phyloP scores from a whole-genome alignment of 2,113 vertebrate genomes.

The Pseudopipra pipra region DNA sequence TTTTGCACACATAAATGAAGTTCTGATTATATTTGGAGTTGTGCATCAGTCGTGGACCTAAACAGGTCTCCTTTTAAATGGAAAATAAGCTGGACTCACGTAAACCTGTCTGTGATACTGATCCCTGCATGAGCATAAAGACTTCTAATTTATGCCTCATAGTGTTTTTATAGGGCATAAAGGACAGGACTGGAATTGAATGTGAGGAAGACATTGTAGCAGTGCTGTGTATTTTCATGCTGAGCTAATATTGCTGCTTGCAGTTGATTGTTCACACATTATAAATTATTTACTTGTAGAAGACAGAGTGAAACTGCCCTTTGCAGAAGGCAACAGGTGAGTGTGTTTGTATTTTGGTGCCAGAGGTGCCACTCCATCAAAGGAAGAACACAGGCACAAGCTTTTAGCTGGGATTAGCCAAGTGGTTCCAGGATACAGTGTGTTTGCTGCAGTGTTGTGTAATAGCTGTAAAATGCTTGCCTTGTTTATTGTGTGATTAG shows the following conservation, averaged over 20 bases:
- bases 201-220: background rate
- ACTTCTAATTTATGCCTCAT: background rate
- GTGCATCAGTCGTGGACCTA: background rate
- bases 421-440: background rate
- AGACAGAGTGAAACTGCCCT: background rate
- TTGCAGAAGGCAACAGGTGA: background rate
- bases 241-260: background rate
- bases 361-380: background rate
- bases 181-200: background rate
- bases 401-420: background rate
- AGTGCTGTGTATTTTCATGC: background rate
- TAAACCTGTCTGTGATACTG: background rate
- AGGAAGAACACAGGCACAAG: background rate
- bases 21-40: background rate
- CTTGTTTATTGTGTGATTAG: background rate
- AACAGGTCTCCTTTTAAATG: background rate
- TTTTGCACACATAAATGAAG: background rate
- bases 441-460: slow-evolving; percentile 25
- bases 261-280: background rate
- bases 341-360: background rate
- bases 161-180: background rate
- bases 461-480: background rate
- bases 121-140: background rate
- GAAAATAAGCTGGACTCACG: background rate
- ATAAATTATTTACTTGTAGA: background rate